Evolutionary conservation across 2,113 vertebrate species (phyloP).

Genomic region (Salvelinus sp.): DNA sequence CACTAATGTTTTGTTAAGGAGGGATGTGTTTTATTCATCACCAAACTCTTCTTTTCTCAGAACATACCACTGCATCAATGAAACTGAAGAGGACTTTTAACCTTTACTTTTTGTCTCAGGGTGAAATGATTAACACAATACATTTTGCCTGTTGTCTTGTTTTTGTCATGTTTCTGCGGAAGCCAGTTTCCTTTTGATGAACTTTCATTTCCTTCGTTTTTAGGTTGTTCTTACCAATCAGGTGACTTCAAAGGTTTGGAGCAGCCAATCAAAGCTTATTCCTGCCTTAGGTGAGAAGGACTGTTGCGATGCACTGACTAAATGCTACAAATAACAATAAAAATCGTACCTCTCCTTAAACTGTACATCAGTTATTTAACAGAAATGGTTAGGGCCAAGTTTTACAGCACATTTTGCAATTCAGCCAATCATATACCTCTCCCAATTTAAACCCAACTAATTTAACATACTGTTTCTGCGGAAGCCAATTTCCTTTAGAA

Average conservation of each 20-base stretch:
- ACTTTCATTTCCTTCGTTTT: conserved; percentile 2
- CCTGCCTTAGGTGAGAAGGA: conserved; percentile 86
- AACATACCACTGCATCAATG: no score
- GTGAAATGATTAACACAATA: not conserved
- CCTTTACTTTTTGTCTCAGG: not conserved
- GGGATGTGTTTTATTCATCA: no score
- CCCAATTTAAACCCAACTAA: not conserved
- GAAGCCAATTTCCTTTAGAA: no score
- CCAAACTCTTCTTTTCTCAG: no score
- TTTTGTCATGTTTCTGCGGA: not conserved
- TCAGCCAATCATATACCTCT: not conserved
- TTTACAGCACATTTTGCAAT: not conserved
- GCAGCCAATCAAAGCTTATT: conserved; percentile 77
- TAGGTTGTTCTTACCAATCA: conserved; percentile 86
- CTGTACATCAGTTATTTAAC: not conserved
- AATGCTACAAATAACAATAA: not conserved
- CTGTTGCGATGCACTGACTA: not conserved
- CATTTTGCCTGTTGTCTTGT: not conserved
- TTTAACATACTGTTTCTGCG: no score
- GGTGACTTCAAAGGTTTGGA: conserved; percentile 89
- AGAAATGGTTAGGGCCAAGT: not conserved
- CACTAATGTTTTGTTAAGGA: no score
- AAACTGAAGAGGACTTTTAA: no score
- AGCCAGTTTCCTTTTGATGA: not conserved
- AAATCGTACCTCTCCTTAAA: not conserved